Evolutionary conservation across 92 coral and sea anemone species (phyloP), one percentile per base, ranked within the genome.

Genomic region (Porites evermanni): DNA sequence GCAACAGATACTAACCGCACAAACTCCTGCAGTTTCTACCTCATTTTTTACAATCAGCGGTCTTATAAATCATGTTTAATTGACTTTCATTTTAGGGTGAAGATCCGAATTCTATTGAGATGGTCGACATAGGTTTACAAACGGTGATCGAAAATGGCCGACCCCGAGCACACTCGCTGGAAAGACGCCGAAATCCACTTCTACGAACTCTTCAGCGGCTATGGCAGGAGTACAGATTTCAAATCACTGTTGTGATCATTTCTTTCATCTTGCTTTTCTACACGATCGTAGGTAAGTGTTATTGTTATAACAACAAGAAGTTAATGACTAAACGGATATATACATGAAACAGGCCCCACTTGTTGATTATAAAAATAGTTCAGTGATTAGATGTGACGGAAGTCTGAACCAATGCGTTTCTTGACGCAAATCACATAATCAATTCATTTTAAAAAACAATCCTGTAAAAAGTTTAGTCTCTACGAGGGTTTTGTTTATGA

Each of bases 171-270:
- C 64, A 64, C 47, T 74, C 74, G 19, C 63, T 6, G 63, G 72
- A 74, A 17, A 61, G 60, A 74, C 29, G 54, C 74, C 53, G 18
- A 9, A 1, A 64, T 20, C 18, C 20, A 8, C 18, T 29, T 53
- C 23, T 74, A 17, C 65, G 73, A 24, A 16, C 38, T 32, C 64
- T 66, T 20, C 58, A 51, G 53, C 68, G 24, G 7, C 51, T 77
- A 6, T 88, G 88, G 88, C 10, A 2, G 8, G 18, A 59, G 17
- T 83, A 88, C 71, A 32, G 79, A 66, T 88, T 88, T 53, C 91
- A 88, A 80, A 68, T 88, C n/a, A 56, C 73, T 66, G 91, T 83
- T 67, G 91, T 88, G 38, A 13, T 58, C 52, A 75, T 83, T 64
- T 38, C 91, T 32, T 12, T 83, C 44, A 6, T 83, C 75, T 81